Conservation (phyloP, 2,888 invertebrate species). For the Pycnomerus fuliginosus region DNA sequence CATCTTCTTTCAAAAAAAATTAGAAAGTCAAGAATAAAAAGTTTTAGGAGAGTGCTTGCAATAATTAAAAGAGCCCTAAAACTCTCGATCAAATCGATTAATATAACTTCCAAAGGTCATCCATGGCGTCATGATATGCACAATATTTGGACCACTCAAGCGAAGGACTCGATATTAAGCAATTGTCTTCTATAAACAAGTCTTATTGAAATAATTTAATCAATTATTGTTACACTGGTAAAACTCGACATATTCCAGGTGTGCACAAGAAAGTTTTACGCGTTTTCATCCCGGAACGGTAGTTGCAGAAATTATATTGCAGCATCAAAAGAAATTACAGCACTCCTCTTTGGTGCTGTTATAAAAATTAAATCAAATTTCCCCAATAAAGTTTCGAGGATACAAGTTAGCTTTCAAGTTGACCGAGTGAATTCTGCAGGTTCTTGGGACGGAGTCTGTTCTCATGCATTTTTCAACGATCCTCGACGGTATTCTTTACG, state of each 20-base stretch:
- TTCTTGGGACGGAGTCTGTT: constrained; percentile 3
- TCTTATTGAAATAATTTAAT: constrained; percentile 32
- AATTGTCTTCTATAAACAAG: constrained; percentile 29
- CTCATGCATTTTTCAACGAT: constrained; percentile 20
- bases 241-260: no score
- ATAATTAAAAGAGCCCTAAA: no score
- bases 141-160: constrained; percentile 20
- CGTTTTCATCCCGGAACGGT: constrained; percentile 44
- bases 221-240: no score
- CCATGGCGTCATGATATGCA: no score
- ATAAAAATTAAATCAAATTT: constrained; percentile 55
- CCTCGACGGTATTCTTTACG: no score
- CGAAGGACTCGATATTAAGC: constrained; percentile 27
- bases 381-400: constrained; percentile 54
- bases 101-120: no score
- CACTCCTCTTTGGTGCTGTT: constrained; percentile 53
- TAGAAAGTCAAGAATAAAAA: no score
- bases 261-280: constrained; percentile 41
- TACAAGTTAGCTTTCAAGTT: constrained; percentile 46
- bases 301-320: constrained; percentile 53
- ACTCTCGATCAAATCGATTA: no score
- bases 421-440: constrained; percentile 21
- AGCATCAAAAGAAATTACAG: constrained; percentile 55
- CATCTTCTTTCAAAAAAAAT: no score
- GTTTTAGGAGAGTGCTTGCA: no score